Base-by-base conservation (phyloP, 2,113 vertebrate genomes). In the Microcebus griseorufus region DNA sequence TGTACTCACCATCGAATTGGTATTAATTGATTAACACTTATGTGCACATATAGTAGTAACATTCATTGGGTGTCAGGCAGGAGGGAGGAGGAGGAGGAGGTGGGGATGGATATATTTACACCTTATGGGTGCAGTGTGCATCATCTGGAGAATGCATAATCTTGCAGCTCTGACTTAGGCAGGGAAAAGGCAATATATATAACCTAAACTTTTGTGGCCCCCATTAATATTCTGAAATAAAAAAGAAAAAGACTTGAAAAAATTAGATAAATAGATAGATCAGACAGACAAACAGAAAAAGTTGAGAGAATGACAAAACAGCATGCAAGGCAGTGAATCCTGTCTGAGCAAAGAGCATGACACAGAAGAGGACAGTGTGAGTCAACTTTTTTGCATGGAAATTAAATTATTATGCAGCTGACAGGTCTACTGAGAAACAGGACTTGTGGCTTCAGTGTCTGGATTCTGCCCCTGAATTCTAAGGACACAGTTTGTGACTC, bases 401-500 rank as follows among this genome's bases (percentile, higher is more conserved):
- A 9, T 53, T 81, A 69, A 83, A 93, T 96, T 88, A 94, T 58
- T 64, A 85, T 55, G 60, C 53, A 94, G 93, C 34, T 60, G 18
- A 65, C 70, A 42, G 84, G 8, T 72, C 94, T 96, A 4, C 53
- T n/a, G 72, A 92, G 84, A 94, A 88, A 48, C 78, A 82, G 27
- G 27, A 85, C 93, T 87, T 83, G 32, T 82, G 51, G 67, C 25
- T 73, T 73, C 62, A 39, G 48, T 72, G 53, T 86, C 72, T 97
- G 82, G 42, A 94, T 87, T 93, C 69, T 97, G 93, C 90, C 85
- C 37, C 67, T 69, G 37, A 88, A 88, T 95, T 92, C 93, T 97
- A 96, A 95, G 96, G 93, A 95, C 78, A 96, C 97, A 96, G 91
- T 96, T 86, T 96, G 70, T 94, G 86, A 88, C 79, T 96, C 48